Evolutionary conservation across 2,113 vertebrate species (phyloP).

Genomic region (Plestiodon gilberti): DNA sequence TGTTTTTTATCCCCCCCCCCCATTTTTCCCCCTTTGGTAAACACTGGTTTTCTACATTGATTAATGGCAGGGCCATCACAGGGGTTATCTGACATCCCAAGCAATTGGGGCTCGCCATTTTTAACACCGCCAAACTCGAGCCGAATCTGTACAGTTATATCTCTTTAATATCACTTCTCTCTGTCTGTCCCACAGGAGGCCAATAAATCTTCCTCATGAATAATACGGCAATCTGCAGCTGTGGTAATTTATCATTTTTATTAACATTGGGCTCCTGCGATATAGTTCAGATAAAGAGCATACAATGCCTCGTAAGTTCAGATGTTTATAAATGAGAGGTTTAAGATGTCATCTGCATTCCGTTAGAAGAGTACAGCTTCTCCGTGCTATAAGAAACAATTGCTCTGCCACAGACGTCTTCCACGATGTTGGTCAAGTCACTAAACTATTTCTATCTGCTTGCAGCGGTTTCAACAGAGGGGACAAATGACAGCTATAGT

Average conservation of each 20-base stretch:
- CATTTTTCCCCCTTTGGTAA: background rate
- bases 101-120: constrained; percentile 38
- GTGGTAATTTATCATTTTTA: constrained; percentile 59
- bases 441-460: too few relatives aligned
- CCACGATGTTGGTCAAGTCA: too few relatives aligned
- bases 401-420: background rate
- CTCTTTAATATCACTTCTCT: constrained; percentile 60
- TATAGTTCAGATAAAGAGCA: background rate
- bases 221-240: constrained; percentile 25
- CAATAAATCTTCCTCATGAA: constrained; percentile 58
- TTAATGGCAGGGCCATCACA: constrained; percentile 29
- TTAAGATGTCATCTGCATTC: background rate
- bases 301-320: background rate
- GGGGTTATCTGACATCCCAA: background rate
- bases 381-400: background rate
- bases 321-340: background rate
- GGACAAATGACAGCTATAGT: background rate
- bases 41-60: constrained; percentile 26
- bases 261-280: constrained; percentile 16
- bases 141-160: constrained; percentile 45
- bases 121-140: constrained; percentile 46
- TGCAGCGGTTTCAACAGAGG: background rate
- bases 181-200: constrained; percentile 39
- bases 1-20: background rate
- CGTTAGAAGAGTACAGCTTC: too few relatives aligned